Evolutionary conservation across 2,888 invertebrate species (phyloP), one percentile per base, ranked within the genome.

Genomic region (Callosobruchus maculatus): DNA sequence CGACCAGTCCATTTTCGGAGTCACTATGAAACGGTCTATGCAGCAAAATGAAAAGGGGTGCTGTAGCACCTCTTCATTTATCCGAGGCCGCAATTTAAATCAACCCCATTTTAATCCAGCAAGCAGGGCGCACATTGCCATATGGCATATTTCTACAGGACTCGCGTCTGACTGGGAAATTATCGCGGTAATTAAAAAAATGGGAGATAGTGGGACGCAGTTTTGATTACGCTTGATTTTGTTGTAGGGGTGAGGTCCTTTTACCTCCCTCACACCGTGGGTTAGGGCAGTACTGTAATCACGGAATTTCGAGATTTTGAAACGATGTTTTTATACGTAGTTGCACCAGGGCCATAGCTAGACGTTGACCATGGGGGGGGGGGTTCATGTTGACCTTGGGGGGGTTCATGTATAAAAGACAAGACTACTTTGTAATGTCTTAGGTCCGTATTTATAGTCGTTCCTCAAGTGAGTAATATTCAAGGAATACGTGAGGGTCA

Each of bases 61-160:
- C 80, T 82, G 83, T 78, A 83, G 83, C 84, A 84, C 85, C 84
- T 85, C 84, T 84, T 84, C 84, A 84, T 84, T 85, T 84, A 84
- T 83, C 81, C 81, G 81, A 82, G 81, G 81, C 84, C 83, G 82
- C 84, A 82, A 83, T 85, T 84, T 82, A 81, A 83, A 82, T 80
- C 83, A 79, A 80, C 81, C 81, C 81, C 78, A 74, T 71, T 78
- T 78, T 78, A 78, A 77, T 78, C 76, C 75, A 73, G 74, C 72
- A 49, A 49, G 9, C 49, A 49, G 49, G 13, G 49, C 49, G 49
- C 49, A 49, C 49, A 73, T 73, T 73, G 73, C 80, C 80, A 80
- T 78, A 80, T 78, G 78, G 78, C 77, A 76, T 71, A 74, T 76
- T 80, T 77, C 74, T 74, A 70, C 72, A 30, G 71, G 20, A 71